These are phyloP conservation scores for Cloeon dipterum DNA, from an alignment of 2,888 invertebrate genomes.

Conservation along the genomic window DNA sequence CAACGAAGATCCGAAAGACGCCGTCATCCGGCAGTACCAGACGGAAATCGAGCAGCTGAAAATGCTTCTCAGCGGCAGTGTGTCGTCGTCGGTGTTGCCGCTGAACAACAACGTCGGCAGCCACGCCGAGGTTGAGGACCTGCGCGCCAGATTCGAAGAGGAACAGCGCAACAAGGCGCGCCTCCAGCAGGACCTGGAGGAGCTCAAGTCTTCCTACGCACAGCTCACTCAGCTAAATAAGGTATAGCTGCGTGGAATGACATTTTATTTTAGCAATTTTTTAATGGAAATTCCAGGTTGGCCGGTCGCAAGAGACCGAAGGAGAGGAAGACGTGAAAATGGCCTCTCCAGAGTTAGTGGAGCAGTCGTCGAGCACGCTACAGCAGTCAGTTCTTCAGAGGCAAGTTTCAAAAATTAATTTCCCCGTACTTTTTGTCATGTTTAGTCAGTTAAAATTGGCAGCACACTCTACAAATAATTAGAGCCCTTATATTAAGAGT, in stretches of 20 bases:
- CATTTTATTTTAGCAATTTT: not conserved
- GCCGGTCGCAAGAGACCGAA: no score
- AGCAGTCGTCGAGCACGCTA: conserved; percentile 11
- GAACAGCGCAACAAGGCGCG: conserved; percentile 29
- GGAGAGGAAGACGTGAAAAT: no score
- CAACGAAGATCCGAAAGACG: conserved; percentile 81
- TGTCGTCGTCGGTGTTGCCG: no score
- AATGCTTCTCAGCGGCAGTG: conserved; percentile 18
- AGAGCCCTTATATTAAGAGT: no score
- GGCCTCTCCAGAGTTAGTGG: conserved; percentile 5
- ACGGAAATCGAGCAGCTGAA: conserved; percentile 55
- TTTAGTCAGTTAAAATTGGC: no score
- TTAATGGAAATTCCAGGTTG: no score
- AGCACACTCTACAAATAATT: no score
- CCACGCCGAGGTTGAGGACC: conserved; percentile 4
- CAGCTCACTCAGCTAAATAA: conserved; percentile 15
- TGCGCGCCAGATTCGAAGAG: conserved; percentile 28
- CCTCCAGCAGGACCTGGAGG: conserved; percentile 32
- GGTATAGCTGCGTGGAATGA: not conserved
- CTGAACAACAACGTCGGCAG: no score
- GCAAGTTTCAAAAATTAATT: no score
- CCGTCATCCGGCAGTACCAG: conserved; percentile 61
- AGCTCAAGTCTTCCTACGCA: conserved; percentile 29
- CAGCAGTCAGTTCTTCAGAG: conserved; percentile 23
- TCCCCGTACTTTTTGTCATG: no score